Conservation (phyloP, 2,113 vertebrate species). For the Thalassoma bifasciatum region DNA sequence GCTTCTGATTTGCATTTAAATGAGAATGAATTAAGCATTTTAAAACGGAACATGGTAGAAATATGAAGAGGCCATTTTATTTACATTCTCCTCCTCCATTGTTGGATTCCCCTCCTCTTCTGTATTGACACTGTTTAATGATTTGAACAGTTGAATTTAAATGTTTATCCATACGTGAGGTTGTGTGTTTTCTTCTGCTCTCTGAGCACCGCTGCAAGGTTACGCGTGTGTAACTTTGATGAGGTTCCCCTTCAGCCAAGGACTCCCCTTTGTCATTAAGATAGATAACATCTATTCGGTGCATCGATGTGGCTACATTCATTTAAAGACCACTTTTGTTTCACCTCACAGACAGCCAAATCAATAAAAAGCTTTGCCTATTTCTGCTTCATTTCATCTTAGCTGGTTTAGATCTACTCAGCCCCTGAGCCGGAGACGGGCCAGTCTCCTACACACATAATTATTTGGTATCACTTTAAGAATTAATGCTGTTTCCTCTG, state of each 20-base stretch:
- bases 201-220: constrained; percentile 40
- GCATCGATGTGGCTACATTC: constrained; percentile 64
- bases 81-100: not conserved
- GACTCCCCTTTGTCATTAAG: constrained; percentile 73
- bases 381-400: constrained; percentile 70
- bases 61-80: not conserved
- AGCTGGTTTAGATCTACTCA: constrained; percentile 26
- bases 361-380: constrained; percentile 68
- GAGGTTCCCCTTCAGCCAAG: constrained; percentile 74
- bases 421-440: constrained; percentile 14
- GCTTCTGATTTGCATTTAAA: constrained; percentile 63
- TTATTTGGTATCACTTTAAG: not conserved
- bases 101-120: constrained; percentile 3
- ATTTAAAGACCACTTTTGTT: constrained; percentile 75
- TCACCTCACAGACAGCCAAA: constrained; percentile 64
- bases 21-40: constrained; percentile 51
- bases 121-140: constrained; percentile 33
- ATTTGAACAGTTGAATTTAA: constrained; percentile 44
- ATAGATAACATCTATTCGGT: constrained; percentile 69
- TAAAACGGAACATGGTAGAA: constrained; percentile 22
- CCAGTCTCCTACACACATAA: not conserved
- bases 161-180: constrained; percentile 31
- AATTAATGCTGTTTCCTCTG: not conserved
- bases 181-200: constrained; percentile 27
- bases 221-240: constrained; percentile 69